Percentiles rank a stretch among this genome's conserved stretches.
These are phyloP conservation scores for Pelusios castaneus DNA, from an alignment of 2,113 vertebrate genomes.

Conservation along the genomic window DNA sequence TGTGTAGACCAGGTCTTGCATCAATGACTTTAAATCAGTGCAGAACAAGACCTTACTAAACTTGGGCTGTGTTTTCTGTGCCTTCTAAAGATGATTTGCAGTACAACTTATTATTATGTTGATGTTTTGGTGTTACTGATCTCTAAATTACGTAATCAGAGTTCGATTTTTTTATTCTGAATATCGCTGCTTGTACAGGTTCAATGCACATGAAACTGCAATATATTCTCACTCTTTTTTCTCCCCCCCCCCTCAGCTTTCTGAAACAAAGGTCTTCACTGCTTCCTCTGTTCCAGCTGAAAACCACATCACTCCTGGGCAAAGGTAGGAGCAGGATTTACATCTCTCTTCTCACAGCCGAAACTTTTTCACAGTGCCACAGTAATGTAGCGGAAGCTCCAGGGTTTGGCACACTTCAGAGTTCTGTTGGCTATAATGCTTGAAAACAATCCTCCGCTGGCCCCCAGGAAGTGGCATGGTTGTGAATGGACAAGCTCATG, in stretches of 20 bases:
- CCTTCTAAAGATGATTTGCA: background rate
- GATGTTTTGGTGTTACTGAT: background rate
- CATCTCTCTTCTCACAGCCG: accelerated
- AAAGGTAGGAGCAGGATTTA: constrained; percentile 82
- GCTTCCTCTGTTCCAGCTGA: constrained; percentile 88
- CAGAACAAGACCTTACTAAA: background rate
- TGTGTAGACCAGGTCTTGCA: background rate
- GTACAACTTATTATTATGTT: background rate
- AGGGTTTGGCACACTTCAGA: background rate
- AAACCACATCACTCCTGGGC: constrained; percentile 84
- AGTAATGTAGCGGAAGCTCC: background rate
- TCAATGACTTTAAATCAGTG: background rate
- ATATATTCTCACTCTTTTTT: background rate
- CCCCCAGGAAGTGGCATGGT: background rate
- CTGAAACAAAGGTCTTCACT: constrained; percentile 97
- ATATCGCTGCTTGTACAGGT: background rate
- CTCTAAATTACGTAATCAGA: background rate
- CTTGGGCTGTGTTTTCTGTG: background rate
- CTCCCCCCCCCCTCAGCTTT: constrained; percentile 80
- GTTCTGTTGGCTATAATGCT: background rate
- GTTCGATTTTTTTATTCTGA: background rate
- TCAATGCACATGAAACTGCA: background rate
- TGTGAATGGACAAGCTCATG: background rate
- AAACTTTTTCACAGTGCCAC: background rate
- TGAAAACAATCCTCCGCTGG: background rate